A percentile compares a stretch with the other conserved stretches of the same genome.
phyloP scores from a whole-genome alignment of 1,140 invertebrate genomes.

The Achatina immaculata region DNA sequence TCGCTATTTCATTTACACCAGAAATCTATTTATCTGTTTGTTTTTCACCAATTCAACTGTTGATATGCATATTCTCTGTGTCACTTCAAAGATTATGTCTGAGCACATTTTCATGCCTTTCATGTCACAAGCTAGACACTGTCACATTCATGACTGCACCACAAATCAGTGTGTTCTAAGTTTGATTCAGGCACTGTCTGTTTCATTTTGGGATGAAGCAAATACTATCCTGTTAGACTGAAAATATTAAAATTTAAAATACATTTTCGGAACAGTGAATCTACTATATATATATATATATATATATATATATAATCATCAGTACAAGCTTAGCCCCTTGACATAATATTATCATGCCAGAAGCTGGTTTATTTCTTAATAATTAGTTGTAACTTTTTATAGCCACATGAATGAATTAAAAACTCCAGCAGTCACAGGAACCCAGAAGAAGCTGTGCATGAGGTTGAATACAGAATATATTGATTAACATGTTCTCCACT shows the following conservation, averaged over 20 bases:
- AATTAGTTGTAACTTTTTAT: too few species aligned
- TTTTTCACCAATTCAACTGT: not conserved
- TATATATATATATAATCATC: too few species aligned
- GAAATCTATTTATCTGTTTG: not conserved
- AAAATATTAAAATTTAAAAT: too few species aligned
- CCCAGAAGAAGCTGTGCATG: not conserved
- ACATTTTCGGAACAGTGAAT: too few species aligned
- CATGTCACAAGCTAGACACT: not conserved
- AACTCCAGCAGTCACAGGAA: too few species aligned
- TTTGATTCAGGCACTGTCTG: conserved; percentile 5
- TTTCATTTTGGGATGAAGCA: conserved; percentile 27
- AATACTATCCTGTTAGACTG: not conserved
- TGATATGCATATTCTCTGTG: not conserved
- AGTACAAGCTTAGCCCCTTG: too few species aligned
- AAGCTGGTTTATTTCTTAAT: too few species aligned
- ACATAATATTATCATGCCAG: too few species aligned
- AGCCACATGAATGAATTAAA: too few species aligned
- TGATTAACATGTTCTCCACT: not conserved
- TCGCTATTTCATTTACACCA: not conserved
- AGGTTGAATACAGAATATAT: not conserved
- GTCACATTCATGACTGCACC: not conserved
- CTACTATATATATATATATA: too few species aligned
- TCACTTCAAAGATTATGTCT: not conserved
- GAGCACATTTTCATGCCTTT: not conserved
- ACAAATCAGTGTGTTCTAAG: not conserved